These are phyloP conservation scores for Drosophila orosa DNA, from an alignment of 1,140 invertebrate species.

Conservation along the genomic window DNA sequence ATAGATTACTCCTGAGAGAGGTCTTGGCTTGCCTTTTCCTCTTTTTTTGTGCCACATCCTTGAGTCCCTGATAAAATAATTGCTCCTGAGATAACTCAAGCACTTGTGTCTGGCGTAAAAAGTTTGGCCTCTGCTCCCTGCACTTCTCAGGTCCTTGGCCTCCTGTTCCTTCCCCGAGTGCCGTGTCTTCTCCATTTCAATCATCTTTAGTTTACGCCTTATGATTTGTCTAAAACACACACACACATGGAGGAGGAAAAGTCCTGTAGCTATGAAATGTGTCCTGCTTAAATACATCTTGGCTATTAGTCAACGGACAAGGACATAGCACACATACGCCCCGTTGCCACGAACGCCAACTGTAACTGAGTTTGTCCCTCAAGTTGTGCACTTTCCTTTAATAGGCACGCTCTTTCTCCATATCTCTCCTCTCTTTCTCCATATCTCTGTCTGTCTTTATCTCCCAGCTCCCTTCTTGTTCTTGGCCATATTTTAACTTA, in stretches of 20 bases:
- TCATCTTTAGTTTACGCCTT: slow-evolving; percentile 52
- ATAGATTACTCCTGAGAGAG: neutral
- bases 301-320: slow-evolving; percentile 50
- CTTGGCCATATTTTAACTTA: slow-evolving; percentile 70
- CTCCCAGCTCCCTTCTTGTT: neutral
- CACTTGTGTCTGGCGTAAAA: slow-evolving; percentile 12
- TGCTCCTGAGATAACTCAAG: slow-evolving; percentile 20
- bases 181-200: slow-evolving; percentile 26
- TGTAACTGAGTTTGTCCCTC: slow-evolving; percentile 46
- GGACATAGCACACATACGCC: slow-evolving; percentile 29
- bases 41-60: neutral
- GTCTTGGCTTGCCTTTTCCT: neutral
- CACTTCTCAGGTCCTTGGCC: neutral
- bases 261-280: slow-evolving; percentile 34
- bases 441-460: neutral
- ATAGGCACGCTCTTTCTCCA: slow-evolving; percentile 35
- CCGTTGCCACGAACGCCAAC: slow-evolving; percentile 18
- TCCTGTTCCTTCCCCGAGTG: neutral
- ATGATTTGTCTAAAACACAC: slow-evolving; percentile 39
- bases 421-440: neutral
- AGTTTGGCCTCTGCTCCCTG: slow-evolving; percentile 13
- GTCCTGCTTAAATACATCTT: slow-evolving; percentile 38
- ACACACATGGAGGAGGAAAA: neutral
- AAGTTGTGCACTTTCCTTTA: slow-evolving; percentile 58
- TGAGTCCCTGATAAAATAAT: slow-evolving; percentile 8